Conservation (phyloP, 1,140 invertebrate genomes). For the Drosophila littoralis region DNA sequence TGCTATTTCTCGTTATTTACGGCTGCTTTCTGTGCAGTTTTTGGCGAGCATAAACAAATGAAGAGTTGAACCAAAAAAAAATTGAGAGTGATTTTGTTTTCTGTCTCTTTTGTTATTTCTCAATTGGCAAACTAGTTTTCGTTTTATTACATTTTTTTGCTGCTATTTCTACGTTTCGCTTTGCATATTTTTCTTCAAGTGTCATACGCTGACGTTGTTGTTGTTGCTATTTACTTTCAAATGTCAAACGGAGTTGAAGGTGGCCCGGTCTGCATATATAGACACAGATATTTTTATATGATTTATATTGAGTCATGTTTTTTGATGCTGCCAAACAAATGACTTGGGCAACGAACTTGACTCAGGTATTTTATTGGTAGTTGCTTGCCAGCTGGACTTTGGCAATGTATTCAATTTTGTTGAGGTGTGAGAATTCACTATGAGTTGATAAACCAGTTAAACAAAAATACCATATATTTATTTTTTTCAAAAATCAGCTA, state of each 20-base stretch:
- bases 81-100: slow-evolving; percentile 71
- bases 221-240: slow-evolving; percentile 67
- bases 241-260: slow-evolving; percentile 80
- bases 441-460: slow-evolving; percentile 21
- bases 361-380: slow-evolving; percentile 40
- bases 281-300: slow-evolving; percentile 67
- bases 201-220: slow-evolving; percentile 39
- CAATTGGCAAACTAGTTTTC: slow-evolving; percentile 64
- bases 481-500: slow-evolving; percentile 5
- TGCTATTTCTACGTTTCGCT: slow-evolving; percentile 43
- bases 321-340: slow-evolving; percentile 54
- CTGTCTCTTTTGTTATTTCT: slow-evolving; percentile 41
- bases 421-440: slow-evolving; percentile 32
- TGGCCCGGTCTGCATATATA: slow-evolving; percentile 60
- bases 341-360: slow-evolving; percentile 70
- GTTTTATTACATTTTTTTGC: slow-evolving; percentile 39
- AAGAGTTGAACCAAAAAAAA: slow-evolving; percentile 54
- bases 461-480: background rate
- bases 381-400: slow-evolving; percentile 18
- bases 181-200: slow-evolving; percentile 73
- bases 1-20: slow-evolving; percentile 23
- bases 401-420: slow-evolving; percentile 3
- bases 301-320: slow-evolving; percentile 78
- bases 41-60: slow-evolving; percentile 54
- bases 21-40: slow-evolving; percentile 54